Conservation (phyloP, 2,888 invertebrate species). For the Hydrotaea diabolus region DNA sequence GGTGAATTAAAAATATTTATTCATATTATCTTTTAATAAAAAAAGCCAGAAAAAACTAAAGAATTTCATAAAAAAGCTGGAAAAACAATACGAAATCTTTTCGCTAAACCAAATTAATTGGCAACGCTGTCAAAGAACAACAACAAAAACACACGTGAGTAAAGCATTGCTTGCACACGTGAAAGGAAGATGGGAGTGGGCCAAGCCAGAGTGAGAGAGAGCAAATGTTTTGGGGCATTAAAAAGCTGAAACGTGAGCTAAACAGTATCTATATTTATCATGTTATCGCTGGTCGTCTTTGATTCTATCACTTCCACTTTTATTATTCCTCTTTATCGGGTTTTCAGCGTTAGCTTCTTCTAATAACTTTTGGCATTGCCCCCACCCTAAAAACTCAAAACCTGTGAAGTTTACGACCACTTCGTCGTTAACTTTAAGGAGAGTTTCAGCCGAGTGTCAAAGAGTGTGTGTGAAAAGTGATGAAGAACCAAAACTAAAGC, state of each 20-base stretch:
- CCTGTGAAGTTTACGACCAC: not conserved
- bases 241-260: constrained; percentile 62
- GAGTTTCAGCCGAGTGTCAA: not conserved
- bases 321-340: not conserved
- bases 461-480: not conserved
- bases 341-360: not conserved
- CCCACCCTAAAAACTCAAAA: no score
- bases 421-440: not conserved
- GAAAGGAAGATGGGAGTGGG: constrained; percentile 16
- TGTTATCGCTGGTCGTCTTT: constrained; percentile 39
- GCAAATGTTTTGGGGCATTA: constrained; percentile 45
- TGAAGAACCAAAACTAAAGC: not conserved
- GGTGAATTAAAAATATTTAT: no score
- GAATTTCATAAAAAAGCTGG: no score
- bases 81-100: no score
- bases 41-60: no score
- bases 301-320: constrained; percentile 26
- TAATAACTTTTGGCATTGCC: not conserved
- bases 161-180: not conserved
- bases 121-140: no score
- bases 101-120: no score
- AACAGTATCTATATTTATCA: constrained; percentile 50
- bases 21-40: no score
- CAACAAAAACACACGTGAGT: constrained; percentile 7
- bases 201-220: not conserved